Base-by-base conservation (phyloP, 2,113 vertebrate genomes). In the Riparia riparia region DNA sequence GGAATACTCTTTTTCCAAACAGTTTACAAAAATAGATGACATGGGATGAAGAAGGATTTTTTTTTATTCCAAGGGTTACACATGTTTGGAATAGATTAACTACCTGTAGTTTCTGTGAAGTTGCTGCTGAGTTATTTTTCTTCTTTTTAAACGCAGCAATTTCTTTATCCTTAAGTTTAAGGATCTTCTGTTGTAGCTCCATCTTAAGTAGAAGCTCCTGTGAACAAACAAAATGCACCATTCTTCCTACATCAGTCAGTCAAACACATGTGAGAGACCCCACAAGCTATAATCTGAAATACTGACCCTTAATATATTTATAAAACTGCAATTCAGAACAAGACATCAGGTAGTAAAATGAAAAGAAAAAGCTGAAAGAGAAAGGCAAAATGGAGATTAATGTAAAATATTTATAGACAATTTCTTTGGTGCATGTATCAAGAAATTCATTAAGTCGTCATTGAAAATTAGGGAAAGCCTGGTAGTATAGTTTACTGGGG, bases 191-290 rank as follows among this genome's bases (percentile, higher is more conserved):
- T 61, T 97, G 97, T 71, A 98, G 91, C 32, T 97, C 95, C 85
- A 93, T 95, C 94, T 98, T 98, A 86, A 97, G 60, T 28, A 98
- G 97, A 54, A 98, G 97, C 71, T 98, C 98, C 98, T 98, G 31
- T 24, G 74, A 81, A 88, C 39, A 78, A 97, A 73, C 74, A 93
- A 72, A 87, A 93, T 90, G 42, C 2, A 17, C 4, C 60, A 13
- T 53, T 90, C 45, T 31, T 68, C 47, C 34, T 82, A 37, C 12
- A 63, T 92, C 34, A 39, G 45, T 81, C 42, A 65, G 15, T n/a
- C 82, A 76, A 73, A 60, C 17, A 41, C 18, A 60, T 71, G 14
- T 49, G 16, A 78, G 25, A 91, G 32, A 51, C 9, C 17, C 50
- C 9, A 8, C 4, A 73, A 50, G 14, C 51, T 12, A 22, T 45